Evolutionary conservation across 2,888 invertebrate genomes (phyloP).

Genomic region (Temnothorax rugatulus): DNA sequence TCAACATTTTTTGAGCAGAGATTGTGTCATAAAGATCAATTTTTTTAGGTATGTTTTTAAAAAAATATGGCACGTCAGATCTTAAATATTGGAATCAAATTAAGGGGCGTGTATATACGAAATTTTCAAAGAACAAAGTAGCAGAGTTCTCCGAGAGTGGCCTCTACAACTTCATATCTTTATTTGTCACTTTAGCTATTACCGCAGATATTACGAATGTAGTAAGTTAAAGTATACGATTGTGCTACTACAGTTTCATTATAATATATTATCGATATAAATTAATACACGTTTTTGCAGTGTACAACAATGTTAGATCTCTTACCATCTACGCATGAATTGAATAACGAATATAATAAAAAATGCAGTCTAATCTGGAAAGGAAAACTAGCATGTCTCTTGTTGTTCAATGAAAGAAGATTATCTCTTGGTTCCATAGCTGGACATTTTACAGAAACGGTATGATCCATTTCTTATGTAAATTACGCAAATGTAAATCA

Average conservation of each 20-base stretch:
- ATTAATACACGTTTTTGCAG: constrained; percentile 68
- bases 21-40: constrained; percentile 39
- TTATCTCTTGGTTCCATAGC: constrained; percentile 73
- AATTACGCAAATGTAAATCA: background rate
- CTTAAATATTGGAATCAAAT: constrained; percentile 86
- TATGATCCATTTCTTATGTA: constrained; percentile 54
- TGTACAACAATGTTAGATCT: constrained; percentile 82
- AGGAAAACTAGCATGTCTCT: constrained; percentile 79
- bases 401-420: constrained; percentile 80
- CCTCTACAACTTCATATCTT: constrained; percentile 87
- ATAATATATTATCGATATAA: background rate
- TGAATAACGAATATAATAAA: constrained; percentile 70
- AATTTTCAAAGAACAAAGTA: constrained; percentile 88
- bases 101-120: constrained; percentile 88
- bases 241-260: background rate
- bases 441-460: constrained; percentile 74
- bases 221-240: constrained; percentile 78
- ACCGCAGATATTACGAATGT: constrained; percentile 85
- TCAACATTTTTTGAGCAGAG: background rate
- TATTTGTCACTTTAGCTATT: constrained; percentile 86
- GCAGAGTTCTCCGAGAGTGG: constrained; percentile 87
- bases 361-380: constrained; percentile 81
- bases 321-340: constrained; percentile 78
- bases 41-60: constrained; percentile 82
- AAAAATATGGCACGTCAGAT: constrained; percentile 79